Evolutionary conservation across 2,888 invertebrate species (phyloP).

Genomic region (Agrochola circellaris): DNA sequence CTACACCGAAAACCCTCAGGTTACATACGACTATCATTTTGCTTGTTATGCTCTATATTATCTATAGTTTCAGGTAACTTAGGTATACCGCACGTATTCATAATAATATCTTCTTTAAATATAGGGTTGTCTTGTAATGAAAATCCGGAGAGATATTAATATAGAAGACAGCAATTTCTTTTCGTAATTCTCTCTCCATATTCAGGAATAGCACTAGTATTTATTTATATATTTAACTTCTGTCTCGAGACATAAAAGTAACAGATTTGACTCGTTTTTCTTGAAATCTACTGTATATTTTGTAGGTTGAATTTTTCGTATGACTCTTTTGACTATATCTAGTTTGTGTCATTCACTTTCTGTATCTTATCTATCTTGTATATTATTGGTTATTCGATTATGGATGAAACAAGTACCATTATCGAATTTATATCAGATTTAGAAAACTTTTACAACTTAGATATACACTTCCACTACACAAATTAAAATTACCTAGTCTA

Average conservation of each 20-base stretch:
- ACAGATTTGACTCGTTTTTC: not conserved
- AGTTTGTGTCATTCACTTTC: not conserved
- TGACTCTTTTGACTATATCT: not conserved
- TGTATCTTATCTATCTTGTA: not conserved
- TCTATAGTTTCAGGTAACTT: constrained; percentile 50
- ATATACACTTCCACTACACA: not conserved
- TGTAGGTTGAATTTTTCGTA: not conserved
- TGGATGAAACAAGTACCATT: not conserved
- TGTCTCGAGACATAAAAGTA: not conserved
- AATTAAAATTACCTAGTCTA: constrained; percentile 5
- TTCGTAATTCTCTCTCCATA: not conserved
- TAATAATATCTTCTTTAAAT: not conserved
- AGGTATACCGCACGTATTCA: constrained; percentile 34
- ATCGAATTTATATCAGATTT: not conserved
- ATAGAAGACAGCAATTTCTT: not conserved
- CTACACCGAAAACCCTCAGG: constrained; percentile 90
- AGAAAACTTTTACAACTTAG: not conserved
- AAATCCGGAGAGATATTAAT: not conserved
- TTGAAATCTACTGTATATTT: not conserved
- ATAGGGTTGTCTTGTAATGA: not conserved
- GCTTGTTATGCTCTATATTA: constrained; percentile 69
- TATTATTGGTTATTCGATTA: not conserved
- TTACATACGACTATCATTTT: constrained; percentile 80
- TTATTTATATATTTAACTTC: not conserved
- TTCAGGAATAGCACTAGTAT: not conserved